Conservation (phyloP, 2,113 vertebrate genomes). For the Bombycilla garrulus region DNA sequence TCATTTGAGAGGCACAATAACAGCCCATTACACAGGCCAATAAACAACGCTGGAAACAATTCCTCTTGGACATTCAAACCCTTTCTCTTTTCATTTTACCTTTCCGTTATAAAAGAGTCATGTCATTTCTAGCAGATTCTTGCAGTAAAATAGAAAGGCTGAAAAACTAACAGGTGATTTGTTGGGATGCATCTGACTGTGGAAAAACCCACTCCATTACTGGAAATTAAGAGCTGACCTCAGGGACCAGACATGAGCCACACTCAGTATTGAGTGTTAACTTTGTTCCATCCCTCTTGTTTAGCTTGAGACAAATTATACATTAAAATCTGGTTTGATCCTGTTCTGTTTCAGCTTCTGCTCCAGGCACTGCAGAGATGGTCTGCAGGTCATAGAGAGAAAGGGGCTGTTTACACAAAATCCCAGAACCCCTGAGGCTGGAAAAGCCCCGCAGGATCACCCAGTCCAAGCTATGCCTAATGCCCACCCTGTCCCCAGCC, state of each 20-base stretch:
- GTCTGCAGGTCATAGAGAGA: fast-evolving
- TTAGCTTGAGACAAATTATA: background rate
- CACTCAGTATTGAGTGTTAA: background rate
- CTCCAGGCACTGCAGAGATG: too few species aligned
- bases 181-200: background rate
- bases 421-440: fast-evolving
- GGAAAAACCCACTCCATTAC: background rate
- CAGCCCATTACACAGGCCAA: background rate
- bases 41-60: background rate
- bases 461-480: fast-evolving
- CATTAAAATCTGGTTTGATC: background rate
- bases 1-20: background rate
- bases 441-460: fast-evolving
- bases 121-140: background rate
- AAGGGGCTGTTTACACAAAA: background rate
- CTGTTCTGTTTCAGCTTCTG: background rate
- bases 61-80: background rate
- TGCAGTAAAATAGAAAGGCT: background rate
- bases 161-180: background rate
- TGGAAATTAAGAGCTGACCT: background rate
- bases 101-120: background rate
- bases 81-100: background rate
- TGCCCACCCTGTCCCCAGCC: background rate
- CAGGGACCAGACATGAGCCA: background rate
- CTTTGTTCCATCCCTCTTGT: background rate